phyloP scores from a whole-genome alignment of 2,888 invertebrate genomes.

The Aleiodes alternator region DNA sequence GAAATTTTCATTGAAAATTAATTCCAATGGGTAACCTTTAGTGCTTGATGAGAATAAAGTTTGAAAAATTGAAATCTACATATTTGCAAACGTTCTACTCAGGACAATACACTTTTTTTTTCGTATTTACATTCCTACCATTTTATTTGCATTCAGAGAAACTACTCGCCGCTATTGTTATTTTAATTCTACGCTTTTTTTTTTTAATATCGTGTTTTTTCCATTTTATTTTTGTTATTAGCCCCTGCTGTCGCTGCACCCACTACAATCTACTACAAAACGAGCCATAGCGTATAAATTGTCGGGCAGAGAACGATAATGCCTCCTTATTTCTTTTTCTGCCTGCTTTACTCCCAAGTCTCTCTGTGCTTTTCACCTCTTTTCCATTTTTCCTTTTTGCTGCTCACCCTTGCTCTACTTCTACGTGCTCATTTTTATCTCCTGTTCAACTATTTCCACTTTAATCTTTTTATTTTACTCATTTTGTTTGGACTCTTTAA shows the following conservation, averaged over 20 bases:
- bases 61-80: neutral
- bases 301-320: constrained; percentile 48
- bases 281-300: constrained; percentile 39
- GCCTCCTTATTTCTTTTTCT: constrained; percentile 51
- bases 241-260: constrained; percentile 60
- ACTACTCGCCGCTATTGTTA: constrained; percentile 53
- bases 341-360: constrained; percentile 42
- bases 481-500: constrained; percentile 43
- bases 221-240: constrained; percentile 62
- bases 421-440: neutral
- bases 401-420: constrained; percentile 17
- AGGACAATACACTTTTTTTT: constrained; percentile 4
- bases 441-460: neutral
- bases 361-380: constrained; percentile 47
- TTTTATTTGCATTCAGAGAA: neutral
- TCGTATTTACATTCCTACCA: neutral
- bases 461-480: constrained; percentile 14
- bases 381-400: constrained; percentile 44
- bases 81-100: neutral
- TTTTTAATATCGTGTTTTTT: constrained; percentile 60
- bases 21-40: too few relatives aligned
- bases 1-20: too few relatives aligned
- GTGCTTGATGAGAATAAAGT: too few relatives aligned
- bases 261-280: constrained; percentile 34
- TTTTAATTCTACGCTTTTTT: constrained; percentile 59